phyloP scores from a whole-genome alignment of 2,113 vertebrate genomes.

The Coptodon bakossiorum region DNA sequence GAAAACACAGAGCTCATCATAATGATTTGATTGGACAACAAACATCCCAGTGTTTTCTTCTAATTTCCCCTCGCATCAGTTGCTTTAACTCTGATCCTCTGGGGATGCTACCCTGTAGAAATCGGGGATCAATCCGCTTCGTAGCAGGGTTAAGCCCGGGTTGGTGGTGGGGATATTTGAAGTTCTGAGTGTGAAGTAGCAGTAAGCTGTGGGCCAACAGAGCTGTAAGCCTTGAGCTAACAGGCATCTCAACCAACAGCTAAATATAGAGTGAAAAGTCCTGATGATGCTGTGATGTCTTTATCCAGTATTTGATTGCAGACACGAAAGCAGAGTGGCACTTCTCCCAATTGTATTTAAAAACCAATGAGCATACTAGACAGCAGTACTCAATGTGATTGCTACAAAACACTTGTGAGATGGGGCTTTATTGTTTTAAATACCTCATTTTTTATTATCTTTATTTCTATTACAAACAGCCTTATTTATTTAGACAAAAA shows the following conservation, averaged over 20 bases:
- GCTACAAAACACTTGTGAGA: neutral
- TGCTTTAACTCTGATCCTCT: neutral
- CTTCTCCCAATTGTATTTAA: neutral
- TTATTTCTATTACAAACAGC: neutral
- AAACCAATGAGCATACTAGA: neutral
- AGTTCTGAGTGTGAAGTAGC: neutral
- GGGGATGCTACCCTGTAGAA: neutral
- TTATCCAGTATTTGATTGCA: neutral
- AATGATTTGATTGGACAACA: neutral
- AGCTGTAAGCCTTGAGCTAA: neutral
- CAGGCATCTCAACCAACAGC: neutral
- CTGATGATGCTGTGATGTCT: neutral
- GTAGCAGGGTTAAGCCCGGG: neutral
- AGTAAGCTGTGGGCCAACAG: constrained; percentile 4
- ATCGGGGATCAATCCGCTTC: neutral
- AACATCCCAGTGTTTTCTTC: neutral
- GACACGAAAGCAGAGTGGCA: neutral
- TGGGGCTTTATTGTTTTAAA: neutral
- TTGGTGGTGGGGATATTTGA: constrained; percentile 9
- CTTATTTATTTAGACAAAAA: neutral
- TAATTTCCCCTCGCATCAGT: neutral
- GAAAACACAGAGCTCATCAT: neutral
- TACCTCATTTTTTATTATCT: neutral
- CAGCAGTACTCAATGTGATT: neutral
- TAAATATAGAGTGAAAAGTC: neutral